A percentile compares a stretch with the other conserved stretches of the same genome.
Evolutionary conservation across 2,113 vertebrate species (phyloP).

Genomic region (Stigmatopora argus): DNA sequence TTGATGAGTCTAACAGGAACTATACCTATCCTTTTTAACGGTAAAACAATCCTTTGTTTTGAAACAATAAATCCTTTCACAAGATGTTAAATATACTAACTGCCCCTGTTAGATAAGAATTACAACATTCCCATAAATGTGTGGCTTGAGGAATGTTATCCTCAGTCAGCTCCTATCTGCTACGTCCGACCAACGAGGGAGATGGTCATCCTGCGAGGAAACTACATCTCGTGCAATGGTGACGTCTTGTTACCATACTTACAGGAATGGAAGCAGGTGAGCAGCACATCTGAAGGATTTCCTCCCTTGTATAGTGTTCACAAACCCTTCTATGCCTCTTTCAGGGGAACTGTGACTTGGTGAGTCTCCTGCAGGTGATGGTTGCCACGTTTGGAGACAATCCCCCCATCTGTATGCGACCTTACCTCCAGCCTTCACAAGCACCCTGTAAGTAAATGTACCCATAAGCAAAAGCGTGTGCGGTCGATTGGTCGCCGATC

Average conservation of each 20-base stretch:
- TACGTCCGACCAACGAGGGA: conserved; percentile 83
- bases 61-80: neutral
- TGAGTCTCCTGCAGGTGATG: conserved; percentile 86
- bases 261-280: conserved; percentile 85
- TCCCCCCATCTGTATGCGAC: conserved; percentile 79
- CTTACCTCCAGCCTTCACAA: conserved; percentile 25
- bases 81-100: neutral
- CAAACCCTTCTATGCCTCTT: neutral
- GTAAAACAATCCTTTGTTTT: conserved; percentile 53
- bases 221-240: conserved; percentile 79
- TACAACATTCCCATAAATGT: conserved; percentile 87
- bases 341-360: conserved; percentile 82
- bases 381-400: conserved; percentile 80
- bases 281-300: neutral
- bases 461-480: neutral
- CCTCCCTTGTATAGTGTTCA: neutral
- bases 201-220: conserved; percentile 81
- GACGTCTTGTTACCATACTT: conserved; percentile 86
- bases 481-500: no score
- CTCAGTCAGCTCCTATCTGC: conserved; percentile 85
- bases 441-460: conserved; percentile 39
- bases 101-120: conserved; percentile 64
- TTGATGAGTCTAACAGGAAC: conserved; percentile 86
- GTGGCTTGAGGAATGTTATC: conserved; percentile 87
- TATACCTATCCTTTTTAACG: conserved; percentile 75